phyloP scores from a whole-genome alignment of 2,113 vertebrate genomes.

The Callipepla californica region DNA sequence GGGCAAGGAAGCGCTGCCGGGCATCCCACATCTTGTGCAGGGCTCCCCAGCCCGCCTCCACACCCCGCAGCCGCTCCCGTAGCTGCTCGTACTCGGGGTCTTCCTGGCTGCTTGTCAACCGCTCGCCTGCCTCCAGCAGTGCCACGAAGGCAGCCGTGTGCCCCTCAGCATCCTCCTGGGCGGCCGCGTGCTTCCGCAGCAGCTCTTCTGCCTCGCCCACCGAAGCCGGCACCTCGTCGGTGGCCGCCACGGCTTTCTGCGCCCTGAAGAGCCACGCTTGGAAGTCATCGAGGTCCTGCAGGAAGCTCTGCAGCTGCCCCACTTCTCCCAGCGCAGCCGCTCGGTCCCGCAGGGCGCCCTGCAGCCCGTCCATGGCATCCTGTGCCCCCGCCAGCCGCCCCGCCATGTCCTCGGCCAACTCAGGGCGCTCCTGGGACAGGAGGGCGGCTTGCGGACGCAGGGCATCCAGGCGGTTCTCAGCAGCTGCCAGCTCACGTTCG shows the following conservation, averaged over 20 bases:
- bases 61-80: slow-evolving; percentile 84
- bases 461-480: slow-evolving; percentile 81
- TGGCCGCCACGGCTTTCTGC: slow-evolving; percentile 91
- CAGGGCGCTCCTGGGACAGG: slow-evolving; percentile 84
- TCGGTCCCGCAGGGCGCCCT: slow-evolving; percentile 81
- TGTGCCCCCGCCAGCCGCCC: slow-evolving; percentile 70
- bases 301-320: slow-evolving; percentile 93
- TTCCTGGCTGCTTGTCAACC: slow-evolving; percentile 82
- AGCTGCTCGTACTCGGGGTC: slow-evolving; percentile 92
- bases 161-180: slow-evolving; percentile 82
- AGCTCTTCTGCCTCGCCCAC: slow-evolving; percentile 90
- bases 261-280: slow-evolving; percentile 92
- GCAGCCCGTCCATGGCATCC: slow-evolving; percentile 85
- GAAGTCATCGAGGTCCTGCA: slow-evolving; percentile 95
- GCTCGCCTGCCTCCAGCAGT: slow-evolving; percentile 80
- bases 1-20: slow-evolving; percentile 83
- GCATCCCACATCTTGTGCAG: slow-evolving; percentile 92
- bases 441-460: slow-evolving; percentile 83
- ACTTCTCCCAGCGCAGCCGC: slow-evolving; percentile 91
- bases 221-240: slow-evolving; percentile 86
- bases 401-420: slow-evolving; percentile 81
- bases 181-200: slow-evolving; percentile 81
- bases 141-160: slow-evolving; percentile 81
- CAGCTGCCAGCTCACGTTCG: slow-evolving; percentile 88
- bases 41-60: slow-evolving; percentile 88